Conservation (phyloP, 2,888 invertebrate species). For the Thecophora atra region DNA sequence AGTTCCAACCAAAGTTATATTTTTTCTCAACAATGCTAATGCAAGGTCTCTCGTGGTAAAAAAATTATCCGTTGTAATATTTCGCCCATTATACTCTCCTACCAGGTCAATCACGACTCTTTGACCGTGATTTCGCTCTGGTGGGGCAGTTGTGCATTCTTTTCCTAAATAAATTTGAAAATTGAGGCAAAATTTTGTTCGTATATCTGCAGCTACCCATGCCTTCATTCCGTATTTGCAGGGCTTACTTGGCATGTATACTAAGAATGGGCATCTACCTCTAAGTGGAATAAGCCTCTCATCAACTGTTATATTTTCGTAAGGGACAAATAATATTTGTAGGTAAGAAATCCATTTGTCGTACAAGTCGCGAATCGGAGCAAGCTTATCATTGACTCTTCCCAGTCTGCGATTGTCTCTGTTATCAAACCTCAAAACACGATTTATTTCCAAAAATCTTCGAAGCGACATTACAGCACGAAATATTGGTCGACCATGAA, state of each 20-base stretch:
- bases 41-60: conserved; percentile 10
- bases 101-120: conserved; percentile 26
- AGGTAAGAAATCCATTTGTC: conserved; percentile 19
- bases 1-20: conserved; percentile 4
- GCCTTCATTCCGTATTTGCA: conserved; percentile 22
- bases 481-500: conserved; percentile 28
- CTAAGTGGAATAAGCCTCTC: conserved; percentile 11
- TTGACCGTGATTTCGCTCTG: conserved; percentile 50
- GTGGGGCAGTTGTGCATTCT: conserved; percentile 18
- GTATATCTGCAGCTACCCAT: conserved; percentile 24
- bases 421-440: conserved; percentile 28
- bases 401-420: conserved; percentile 5
- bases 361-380: conserved; percentile 30
- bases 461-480: conserved; percentile 18
- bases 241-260: conserved; percentile 22
- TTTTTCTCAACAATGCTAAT: conserved; percentile 16
- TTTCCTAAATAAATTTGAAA: conserved; percentile 10
- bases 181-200: conserved; percentile 9
- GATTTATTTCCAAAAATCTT: conserved; percentile 23
- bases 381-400: conserved; percentile 25
- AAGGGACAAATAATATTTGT: conserved; percentile 15
- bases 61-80: conserved; percentile 31
- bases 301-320: conserved; percentile 27
- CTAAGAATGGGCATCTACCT: conserved; percentile 12
- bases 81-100: conserved; percentile 27